Conservation (phyloP, 2,797 vertebrate genomes). For the Xerus rutilus region DNA sequence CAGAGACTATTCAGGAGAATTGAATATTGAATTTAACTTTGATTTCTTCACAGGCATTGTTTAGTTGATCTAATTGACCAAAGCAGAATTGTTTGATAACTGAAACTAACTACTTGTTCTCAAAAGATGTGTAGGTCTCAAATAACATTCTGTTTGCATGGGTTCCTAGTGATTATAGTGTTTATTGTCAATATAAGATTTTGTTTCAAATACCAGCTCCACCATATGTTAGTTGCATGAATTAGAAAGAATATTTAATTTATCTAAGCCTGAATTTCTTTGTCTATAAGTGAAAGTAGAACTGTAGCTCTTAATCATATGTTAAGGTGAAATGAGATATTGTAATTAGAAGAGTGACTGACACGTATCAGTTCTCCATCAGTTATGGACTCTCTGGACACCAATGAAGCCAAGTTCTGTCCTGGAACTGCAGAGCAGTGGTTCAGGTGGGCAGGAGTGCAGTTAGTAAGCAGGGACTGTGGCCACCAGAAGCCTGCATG, state of each 20-base stretch:
- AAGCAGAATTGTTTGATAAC: not conserved
- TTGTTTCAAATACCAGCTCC: not conserved
- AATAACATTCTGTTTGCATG: not conserved
- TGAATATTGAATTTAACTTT: not conserved
- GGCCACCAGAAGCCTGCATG: too few species aligned
- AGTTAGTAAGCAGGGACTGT: too few species aligned
- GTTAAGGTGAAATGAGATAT: not conserved
- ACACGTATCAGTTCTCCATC: not conserved
- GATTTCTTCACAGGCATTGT: not conserved
- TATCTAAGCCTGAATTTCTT: not conserved
- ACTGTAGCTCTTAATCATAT: not conserved
- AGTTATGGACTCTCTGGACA: not conserved
- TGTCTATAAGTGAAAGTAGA: constrained; percentile 17
- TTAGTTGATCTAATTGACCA: constrained; percentile 2
- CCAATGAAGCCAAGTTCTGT: too few species aligned
- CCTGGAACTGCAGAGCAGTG: too few species aligned
- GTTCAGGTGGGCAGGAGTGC: too few species aligned
- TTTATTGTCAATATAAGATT: not conserved
- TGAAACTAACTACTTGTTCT: constrained; percentile 8
- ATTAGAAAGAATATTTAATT: constrained; percentile 2
- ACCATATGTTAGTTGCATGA: not conserved
- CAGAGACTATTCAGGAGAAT: not conserved
- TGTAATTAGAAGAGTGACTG: not conserved
- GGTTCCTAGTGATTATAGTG: not conserved
- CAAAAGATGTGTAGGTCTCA: not conserved